phyloP scores from a whole-genome alignment of 2,888 invertebrate species.

The Pristionchus fissidentatus region DNA sequence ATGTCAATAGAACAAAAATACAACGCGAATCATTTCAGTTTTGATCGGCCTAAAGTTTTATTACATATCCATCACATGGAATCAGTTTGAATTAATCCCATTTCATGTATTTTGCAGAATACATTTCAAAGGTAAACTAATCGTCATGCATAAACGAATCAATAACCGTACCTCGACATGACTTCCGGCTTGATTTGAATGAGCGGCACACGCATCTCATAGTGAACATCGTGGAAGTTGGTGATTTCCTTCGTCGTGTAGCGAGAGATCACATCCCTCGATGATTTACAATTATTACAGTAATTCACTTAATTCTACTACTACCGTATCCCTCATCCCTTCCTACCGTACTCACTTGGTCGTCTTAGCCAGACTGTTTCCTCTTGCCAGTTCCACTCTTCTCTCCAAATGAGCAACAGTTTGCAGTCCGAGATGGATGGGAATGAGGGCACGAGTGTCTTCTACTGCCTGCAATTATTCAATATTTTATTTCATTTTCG shows the following conservation, averaged over 20 bases:
- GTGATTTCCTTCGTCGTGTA: conserved; percentile 18
- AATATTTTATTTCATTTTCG: no score
- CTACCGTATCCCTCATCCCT: no score
- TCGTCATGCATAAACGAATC: neutral
- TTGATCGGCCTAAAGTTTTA: no score
- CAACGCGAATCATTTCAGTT: no score
- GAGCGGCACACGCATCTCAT: conserved; percentile 19
- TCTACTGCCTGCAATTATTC: neutral
- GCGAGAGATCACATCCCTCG: conserved; percentile 34
- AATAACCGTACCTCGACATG: neutral
- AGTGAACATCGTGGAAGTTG: conserved; percentile 11
- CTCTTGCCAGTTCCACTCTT: neutral
- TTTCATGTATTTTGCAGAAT: no score
- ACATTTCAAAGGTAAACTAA: neutral
- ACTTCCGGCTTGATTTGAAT: conserved; percentile 10
- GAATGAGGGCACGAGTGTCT: conserved; percentile 40
- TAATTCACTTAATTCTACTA: neutral
- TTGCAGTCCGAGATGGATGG: conserved; percentile 28
- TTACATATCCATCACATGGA: no score
- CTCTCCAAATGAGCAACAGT: conserved; percentile 26
- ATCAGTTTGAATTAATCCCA: no score
- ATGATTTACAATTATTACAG: neutral
- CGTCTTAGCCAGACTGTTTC: neutral
- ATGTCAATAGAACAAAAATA: no score
- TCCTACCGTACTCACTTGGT: conserved; percentile 5